A percentile compares a stretch with the other conserved stretches of the same genome.
phyloP scores from a whole-genome alignment of 2,797 vertebrate species.

The Borostomias antarcticus region DNA sequence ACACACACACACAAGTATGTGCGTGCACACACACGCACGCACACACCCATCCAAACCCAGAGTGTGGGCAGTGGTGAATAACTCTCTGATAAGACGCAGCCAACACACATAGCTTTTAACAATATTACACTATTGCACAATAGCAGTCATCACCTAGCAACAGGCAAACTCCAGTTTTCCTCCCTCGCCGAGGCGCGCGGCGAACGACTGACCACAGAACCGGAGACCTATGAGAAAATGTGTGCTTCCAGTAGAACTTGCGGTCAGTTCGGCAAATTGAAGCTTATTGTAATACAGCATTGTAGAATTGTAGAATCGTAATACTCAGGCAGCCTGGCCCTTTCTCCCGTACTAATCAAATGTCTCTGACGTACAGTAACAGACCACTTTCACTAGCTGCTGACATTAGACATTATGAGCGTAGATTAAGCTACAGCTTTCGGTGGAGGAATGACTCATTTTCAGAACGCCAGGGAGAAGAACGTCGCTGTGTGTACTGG shows the following conservation, averaged over 20 bases:
- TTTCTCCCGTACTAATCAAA: too few species aligned
- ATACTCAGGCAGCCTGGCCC: too few species aligned
- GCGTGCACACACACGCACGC: neutral
- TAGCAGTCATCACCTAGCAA: slow-evolving; percentile 2
- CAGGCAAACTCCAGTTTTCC: neutral
- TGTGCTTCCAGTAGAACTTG: neutral
- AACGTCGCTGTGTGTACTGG: too few species aligned
- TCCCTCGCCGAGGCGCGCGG: neutral
- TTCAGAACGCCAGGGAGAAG: too few species aligned
- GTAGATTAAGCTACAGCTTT: too few species aligned
- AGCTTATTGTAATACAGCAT: neutral
- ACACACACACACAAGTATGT: slow-evolving; percentile 2
- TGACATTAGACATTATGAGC: too few species aligned
- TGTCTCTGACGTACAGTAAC: too few species aligned
- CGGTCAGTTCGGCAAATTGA: neutral
- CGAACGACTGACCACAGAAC: slow-evolving; percentile 7
- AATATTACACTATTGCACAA: neutral
- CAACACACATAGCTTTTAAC: neutral
- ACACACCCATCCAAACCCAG: neutral
- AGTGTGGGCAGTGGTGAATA: neutral
- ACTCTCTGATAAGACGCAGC: neutral
- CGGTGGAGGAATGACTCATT: too few species aligned
- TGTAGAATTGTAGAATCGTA: too few species aligned
- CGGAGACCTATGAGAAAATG: neutral
- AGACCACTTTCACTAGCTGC: too few species aligned